Base-by-base conservation (phyloP, 2,113 vertebrate genomes). In the Paraplagusia blochii region DNA sequence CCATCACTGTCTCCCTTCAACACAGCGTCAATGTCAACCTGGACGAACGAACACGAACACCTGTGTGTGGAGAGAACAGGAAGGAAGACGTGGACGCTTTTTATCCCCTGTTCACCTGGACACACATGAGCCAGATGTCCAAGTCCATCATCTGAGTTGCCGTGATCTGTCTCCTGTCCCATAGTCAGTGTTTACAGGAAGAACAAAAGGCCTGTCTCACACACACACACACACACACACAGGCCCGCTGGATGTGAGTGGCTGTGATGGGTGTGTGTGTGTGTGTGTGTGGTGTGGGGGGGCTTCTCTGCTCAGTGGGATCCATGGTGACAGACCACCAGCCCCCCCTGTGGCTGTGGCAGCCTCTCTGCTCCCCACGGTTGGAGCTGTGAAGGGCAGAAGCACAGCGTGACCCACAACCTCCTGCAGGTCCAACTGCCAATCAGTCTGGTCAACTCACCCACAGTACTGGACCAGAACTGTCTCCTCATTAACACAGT, bases 311-410 rank as follows among this genome's bases (percentile, higher is more conserved):
- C 53, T 44, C 53, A 56, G 50, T 65, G 78, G 69, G 55, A 36
- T 48, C 60, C 44, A 36, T 65, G 58, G 59, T 68, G 63, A 67
- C 53, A 47, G 40, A 51, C 43, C 68, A 75, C 72, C 79, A 80
- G 78, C 76, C 58, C 78, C 82, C 57, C 80, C 74, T 74, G 69
- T 64, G 57, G 72, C 57, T 77, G 50, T 17, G 15, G 1, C 16
- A 52, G 45, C 66, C 59, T 47, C 14, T 58, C 52, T 44, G 53
- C 64, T 58, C 46, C 68, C 76, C 52, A 82, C 79, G 59, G 58
- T 69, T 53, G 65, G 55, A 53, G 67, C 46, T 39, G 51, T 81
- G 72, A 85, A 87, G 85, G 86, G 71, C 85, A 85, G 22, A 58
- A 57, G n/a, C 86, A 13, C 86, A 79, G 84, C 77, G 63, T 55